Percentiles rank a stretch among this genome's conserved stretches.
Conservation (phyloP, 2,113 vertebrate genomes). For the Campylomormyrus tamandua region DNA sequence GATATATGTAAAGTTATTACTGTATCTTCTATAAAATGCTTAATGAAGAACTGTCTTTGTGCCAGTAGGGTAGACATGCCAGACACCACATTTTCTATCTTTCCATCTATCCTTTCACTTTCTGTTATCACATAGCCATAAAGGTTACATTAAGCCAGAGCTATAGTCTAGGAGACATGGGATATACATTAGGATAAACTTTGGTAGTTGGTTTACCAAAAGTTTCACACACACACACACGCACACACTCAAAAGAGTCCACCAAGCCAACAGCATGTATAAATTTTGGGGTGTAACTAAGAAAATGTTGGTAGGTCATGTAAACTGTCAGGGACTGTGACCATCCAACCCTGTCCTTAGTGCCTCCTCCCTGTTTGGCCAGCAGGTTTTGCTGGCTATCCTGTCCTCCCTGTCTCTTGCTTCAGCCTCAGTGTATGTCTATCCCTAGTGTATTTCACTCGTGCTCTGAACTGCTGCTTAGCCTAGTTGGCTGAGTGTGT, state of each 20-base stretch:
- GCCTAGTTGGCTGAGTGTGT: too few species aligned
- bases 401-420: too few species aligned
- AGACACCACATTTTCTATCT: background rate
- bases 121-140: background rate
- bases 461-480: too few species aligned
- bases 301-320: background rate
- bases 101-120: background rate
- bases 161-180: background rate
- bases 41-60: background rate
- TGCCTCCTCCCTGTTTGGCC: too few species aligned
- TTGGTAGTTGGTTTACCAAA: background rate
- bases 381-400: too few species aligned
- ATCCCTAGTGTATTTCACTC: too few species aligned
- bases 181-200: background rate
- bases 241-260: background rate
- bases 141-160: background rate
- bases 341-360: too few species aligned
- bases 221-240: background rate
- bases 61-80: background rate
- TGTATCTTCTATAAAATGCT: background rate
- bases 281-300: background rate
- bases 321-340: background rate
- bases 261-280: background rate
- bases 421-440: too few species aligned
- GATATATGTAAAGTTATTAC: background rate